Evolutionary conservation across 2,888 invertebrate genomes (phyloP).

Genomic region (Chrysina gloriosa): DNA sequence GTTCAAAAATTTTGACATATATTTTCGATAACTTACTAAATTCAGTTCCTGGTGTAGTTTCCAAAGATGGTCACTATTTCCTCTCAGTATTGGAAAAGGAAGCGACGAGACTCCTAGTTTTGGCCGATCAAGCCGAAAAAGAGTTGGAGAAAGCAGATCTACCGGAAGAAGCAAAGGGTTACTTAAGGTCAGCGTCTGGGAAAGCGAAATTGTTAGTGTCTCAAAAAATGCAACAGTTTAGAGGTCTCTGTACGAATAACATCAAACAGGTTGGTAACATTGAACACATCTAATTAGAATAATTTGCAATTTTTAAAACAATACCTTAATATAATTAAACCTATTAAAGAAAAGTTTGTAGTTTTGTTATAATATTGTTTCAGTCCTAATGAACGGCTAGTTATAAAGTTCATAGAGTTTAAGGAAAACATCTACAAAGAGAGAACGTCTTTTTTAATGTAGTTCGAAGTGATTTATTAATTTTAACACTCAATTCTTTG

Average conservation of each 20-base stretch:
- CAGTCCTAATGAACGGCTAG: no score
- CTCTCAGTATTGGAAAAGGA: conserved; percentile 79
- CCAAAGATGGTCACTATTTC: conserved; percentile 84
- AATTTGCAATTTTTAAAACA: no score
- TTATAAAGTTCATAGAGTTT: no score
- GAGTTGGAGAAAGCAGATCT: conserved; percentile 71
- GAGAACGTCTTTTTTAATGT: no score
- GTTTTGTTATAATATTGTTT: no score
- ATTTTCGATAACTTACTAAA: conserved; percentile 12
- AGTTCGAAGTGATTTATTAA: no score
- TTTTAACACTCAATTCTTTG: no score
- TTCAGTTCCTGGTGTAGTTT: conserved; percentile 53
- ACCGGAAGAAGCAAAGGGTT: conserved; percentile 84
- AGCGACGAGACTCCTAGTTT: conserved; percentile 74
- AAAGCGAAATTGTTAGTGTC: conserved; percentile 89
- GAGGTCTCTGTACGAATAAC: conserved; percentile 72
- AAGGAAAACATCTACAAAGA: no score
- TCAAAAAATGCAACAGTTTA: conserved; percentile 96
- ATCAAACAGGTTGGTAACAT: conserved; percentile 58
- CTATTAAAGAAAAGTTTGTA: no score
- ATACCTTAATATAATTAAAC: no score
- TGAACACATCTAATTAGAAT: no score
- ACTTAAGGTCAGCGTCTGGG: conserved; percentile 88
- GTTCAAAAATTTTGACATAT: conserved; percentile 10
- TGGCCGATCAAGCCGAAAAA: conserved; percentile 77